Percentiles rank a stretch among this genome's conserved stretches.
Evolutionary conservation across 2,797 vertebrate species (phyloP).

Genomic region (Ctenosaura bakeri): DNA sequence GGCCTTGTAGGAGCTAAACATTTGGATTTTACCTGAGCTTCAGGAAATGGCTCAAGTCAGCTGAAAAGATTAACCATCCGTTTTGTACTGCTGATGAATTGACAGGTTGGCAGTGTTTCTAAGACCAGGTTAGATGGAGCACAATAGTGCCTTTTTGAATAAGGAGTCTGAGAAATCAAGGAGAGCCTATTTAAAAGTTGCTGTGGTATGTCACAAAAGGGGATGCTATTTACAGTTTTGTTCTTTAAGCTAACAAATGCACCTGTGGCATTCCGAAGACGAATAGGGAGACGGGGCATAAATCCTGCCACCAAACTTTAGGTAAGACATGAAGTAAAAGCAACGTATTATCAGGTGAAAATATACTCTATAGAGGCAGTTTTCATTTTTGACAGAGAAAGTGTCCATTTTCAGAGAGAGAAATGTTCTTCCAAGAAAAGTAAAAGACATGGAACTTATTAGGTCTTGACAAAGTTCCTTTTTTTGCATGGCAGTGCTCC

Average conservation of each 20-base stretch:
- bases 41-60: slow-evolving; percentile 74
- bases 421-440: background rate
- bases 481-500: background rate
- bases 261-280: slow-evolving; percentile 61
- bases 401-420: background rate
- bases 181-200: slow-evolving; percentile 71
- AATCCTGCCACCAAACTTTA: slow-evolving; percentile 30
- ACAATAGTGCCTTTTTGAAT: slow-evolving; percentile 72
- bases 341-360: slow-evolving; percentile 8
- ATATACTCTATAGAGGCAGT: background rate
- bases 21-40: slow-evolving; percentile 70
- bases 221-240: slow-evolving; percentile 66
- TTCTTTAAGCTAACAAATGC: slow-evolving; percentile 70
- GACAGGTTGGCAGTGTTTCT: slow-evolving; percentile 70
- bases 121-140: slow-evolving; percentile 68
- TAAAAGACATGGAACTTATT: background rate
- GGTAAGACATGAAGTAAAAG: slow-evolving; percentile 35
- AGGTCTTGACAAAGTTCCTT: background rate
- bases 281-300: slow-evolving; percentile 53
- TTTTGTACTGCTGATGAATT: slow-evolving; percentile 72
- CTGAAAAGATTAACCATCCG: slow-evolving; percentile 74
- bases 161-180: slow-evolving; percentile 71
- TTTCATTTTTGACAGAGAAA: slow-evolving; percentile 20
- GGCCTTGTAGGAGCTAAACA: slow-evolving; percentile 70
- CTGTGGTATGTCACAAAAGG: slow-evolving; percentile 72